Evolutionary conservation across 2,113 vertebrate species (phyloP), one percentile per base, ranked within the genome.

Genomic region (Scomber colias): DNA sequence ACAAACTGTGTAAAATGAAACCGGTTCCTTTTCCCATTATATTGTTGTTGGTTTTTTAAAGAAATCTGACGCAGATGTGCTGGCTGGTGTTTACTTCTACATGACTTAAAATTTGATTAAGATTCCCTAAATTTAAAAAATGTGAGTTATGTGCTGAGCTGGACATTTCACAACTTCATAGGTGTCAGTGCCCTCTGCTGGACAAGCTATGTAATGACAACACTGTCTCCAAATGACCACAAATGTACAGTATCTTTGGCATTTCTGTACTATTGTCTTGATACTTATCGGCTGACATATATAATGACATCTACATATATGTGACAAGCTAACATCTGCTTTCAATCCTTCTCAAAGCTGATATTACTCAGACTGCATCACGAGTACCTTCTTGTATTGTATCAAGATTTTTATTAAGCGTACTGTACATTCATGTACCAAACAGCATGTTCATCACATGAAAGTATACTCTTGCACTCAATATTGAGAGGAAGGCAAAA

Each of bases 371-470:
- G 6, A 27, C 3, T 30, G 35, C 11, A 4, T 56, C 27, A 27
- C 50, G 16, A 63, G 1, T 2, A 17, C 11, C 17, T n/a, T 65
- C 17, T 51, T 72, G 14, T 71, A 19, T 70, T 87, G 82, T 77
- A 82, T 75, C 77, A 87, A 90, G 74, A 63, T 64, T 87, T 91
- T 93, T 91, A 92, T 94, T 92, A 86, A 85, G 87, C 83, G 62
- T 81, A 82, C 90, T 91, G 82, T 91, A 92, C 91, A 92, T 89
- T 89, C 84, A 89, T 88, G 83, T 88, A 89, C 75, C 81, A 91
- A 91, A 89, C 85, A 83, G 82, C 75, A 79, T 80, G 79, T 75
- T 78, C 63, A 65, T 88, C 46, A 85, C 90, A 85, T 84, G 79
- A 82, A 86, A 84, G 78, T 81, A 30, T 74, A 79, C 66, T 82